Conservation (phyloP, 2,888 invertebrate species). For the Tetranychus truncatus region DNA sequence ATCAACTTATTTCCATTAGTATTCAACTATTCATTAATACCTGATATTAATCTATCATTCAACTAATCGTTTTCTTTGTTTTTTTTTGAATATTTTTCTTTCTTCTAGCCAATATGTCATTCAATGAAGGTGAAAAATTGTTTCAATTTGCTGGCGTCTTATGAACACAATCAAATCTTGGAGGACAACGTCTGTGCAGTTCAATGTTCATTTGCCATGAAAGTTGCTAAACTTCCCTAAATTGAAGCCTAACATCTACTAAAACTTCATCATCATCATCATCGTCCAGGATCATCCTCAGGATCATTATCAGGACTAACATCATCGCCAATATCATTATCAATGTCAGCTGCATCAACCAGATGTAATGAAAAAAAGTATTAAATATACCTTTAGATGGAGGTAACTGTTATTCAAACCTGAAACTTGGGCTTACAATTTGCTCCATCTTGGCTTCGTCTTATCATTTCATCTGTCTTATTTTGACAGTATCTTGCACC, state of each 20-base stretch:
- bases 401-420: slow-evolving; percentile 10
- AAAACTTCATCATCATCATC: not conserved
- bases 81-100: slow-evolving; percentile 27
- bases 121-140: slow-evolving; percentile 72
- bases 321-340: slow-evolving; percentile 11
- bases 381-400: slow-evolving; percentile 11
- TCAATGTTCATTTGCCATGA: slow-evolving; percentile 49
- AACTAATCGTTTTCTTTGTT: slow-evolving; percentile 5
- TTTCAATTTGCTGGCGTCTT: slow-evolving; percentile 57
- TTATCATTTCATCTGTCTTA: not conserved
- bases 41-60: not conserved
- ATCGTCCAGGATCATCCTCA: slow-evolving; percentile 11
- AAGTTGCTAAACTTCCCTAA: not conserved
- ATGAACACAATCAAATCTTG: slow-evolving; percentile 58
- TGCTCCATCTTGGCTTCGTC: not conserved
- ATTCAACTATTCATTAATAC: no score
- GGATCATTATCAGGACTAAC: slow-evolving; percentile 10
- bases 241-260: not conserved
- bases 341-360: slow-evolving; percentile 19
- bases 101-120: slow-evolving; percentile 70
- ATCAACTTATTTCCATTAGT: not conserved
- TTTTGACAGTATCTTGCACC: not conserved
- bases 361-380: slow-evolving; percentile 17
- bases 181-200: slow-evolving; percentile 74
- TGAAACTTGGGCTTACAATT: no score